Base-by-base conservation (phyloP, 2,888 invertebrate genomes). In the Allophyes oxyacanthae region DNA sequence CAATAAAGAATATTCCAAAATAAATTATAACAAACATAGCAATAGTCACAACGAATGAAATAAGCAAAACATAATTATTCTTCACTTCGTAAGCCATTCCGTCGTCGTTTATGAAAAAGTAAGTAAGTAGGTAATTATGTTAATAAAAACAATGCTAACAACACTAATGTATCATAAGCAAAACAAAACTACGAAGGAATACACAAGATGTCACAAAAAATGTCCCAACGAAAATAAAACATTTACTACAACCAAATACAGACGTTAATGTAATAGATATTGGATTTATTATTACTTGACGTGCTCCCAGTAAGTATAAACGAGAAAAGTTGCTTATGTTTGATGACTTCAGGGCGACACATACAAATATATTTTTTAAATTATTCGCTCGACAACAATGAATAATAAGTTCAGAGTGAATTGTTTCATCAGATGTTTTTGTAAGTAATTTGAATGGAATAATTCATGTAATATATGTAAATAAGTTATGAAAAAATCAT, bases 291-390 rank as follows among this genome's bases (percentile, higher is more conserved):
- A 55, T 72, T 48, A 42, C 46, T 32, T 62, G 50, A 38, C 41
- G 50, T 43, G 44, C n/a, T 46, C 57, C 58, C 46, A 52, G 55
- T 56, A 59, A 75, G 34, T 26, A 57, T 60, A 75, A 77, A 80
- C 68, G 77, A 80, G 75, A 78, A 78, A 80, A 78, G 75, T 80
- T 79, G 49, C 5, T 40, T 43, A 52, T 68, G 64, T 64, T 73
- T 75, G 63, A 77, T 68, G 70, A 64, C 68, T 67, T 62, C 53
- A 44, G 65, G 53, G 57, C 43, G 44, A 64, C 43, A 76, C 36
- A 68, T 43, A 53, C 48, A 51, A 34, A 63, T 68, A 45, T 45
- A 33, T 58, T 70, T 63, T 75, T 76, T 68, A 58, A 64, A 64
- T 76, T 69, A 57, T 50, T 68, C 46, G 10, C 48, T 11, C 41